Conservation (phyloP, 2,113 vertebrate genomes). For the Alligator sinensis region DNA sequence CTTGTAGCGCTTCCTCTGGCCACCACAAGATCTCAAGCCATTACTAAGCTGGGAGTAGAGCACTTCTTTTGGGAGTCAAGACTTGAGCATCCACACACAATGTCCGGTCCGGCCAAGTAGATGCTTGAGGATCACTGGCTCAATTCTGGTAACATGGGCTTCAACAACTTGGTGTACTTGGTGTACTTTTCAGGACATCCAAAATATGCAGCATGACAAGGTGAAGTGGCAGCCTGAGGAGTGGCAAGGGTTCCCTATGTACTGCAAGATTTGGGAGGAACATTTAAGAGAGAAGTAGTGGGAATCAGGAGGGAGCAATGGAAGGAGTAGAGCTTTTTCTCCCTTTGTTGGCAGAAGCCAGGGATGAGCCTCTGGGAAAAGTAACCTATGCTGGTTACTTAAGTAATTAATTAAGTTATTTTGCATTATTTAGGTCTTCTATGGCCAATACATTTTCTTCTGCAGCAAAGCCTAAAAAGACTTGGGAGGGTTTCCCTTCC, state of each 20-base stretch:
- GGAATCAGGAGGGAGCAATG: too few species aligned
- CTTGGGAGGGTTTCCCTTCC: neutral
- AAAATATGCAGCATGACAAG: neutral
- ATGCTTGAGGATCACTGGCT: too few species aligned
- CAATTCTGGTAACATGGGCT: too few species aligned
- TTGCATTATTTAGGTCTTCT: neutral
- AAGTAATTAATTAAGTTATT: neutral
- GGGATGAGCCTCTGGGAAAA: neutral
- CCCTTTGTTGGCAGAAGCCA: neutral
- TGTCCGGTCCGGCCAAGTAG: too few species aligned
- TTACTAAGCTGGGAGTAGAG: too few species aligned
- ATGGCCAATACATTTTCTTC: neutral
- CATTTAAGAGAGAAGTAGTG: neutral
- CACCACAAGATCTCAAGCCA: too few species aligned
- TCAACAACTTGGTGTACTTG: too few species aligned
- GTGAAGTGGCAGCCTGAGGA: neutral
- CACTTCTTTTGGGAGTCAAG: too few species aligned
- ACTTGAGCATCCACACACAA: too few species aligned
- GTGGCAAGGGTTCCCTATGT: neutral
- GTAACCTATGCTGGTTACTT: neutral
- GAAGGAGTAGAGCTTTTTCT: too few species aligned
- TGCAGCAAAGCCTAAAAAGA: neutral
- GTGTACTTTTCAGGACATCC: too few species aligned
- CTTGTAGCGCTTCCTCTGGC: too few species aligned
- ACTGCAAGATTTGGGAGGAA: neutral